Evolutionary conservation across 1,140 invertebrate genomes (phyloP).

Genomic region (Papilio dardanus): DNA sequence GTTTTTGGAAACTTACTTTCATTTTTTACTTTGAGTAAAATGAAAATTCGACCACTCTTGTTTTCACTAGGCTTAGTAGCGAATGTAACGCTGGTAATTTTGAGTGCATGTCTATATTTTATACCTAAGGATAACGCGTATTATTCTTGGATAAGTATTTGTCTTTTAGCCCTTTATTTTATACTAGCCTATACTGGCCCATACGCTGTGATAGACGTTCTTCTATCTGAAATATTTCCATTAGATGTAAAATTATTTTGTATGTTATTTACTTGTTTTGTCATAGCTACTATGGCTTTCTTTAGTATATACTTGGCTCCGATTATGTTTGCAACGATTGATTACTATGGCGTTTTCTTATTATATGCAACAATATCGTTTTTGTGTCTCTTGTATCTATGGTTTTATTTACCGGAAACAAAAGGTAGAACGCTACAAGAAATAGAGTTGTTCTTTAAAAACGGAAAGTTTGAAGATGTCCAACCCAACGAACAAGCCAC

Average conservation of each 20-base stretch:
- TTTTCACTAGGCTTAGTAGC: constrained; percentile 41
- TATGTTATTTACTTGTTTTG: constrained; percentile 39
- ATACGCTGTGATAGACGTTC: constrained; percentile 44
- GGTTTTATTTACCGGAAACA: constrained; percentile 46
- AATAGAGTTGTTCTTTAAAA: constrained; percentile 50
- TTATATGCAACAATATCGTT: constrained; percentile 40
- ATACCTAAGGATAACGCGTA: constrained; percentile 13
- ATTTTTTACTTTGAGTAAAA: constrained; percentile 38
- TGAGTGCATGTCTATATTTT: constrained; percentile 44
- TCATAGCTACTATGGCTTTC: constrained; percentile 35
- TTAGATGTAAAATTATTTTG: constrained; percentile 45
- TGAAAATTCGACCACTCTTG: constrained; percentile 43
- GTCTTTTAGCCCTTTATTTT: constrained; percentile 43
- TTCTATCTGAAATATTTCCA: constrained; percentile 46
- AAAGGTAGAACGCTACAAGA: constrained; percentile 50
- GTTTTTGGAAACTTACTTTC: constrained; percentile 41
- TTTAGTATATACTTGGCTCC: constrained; percentile 42
- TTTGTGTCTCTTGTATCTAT: constrained; percentile 38
- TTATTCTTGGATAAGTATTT: constrained; percentile 41
- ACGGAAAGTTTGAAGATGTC: constrained; percentile 41
- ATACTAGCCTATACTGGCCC: constrained; percentile 42
- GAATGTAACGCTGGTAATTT: constrained; percentile 36
- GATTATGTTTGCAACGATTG: constrained; percentile 38
- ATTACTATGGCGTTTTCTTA: constrained; percentile 46
- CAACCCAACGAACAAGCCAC: constrained; percentile 25